Percentiles rank a stretch among this genome's conserved stretches.
phyloP scores from a whole-genome alignment of 2,888 invertebrate species.

The Drosophila histrio region DNA sequence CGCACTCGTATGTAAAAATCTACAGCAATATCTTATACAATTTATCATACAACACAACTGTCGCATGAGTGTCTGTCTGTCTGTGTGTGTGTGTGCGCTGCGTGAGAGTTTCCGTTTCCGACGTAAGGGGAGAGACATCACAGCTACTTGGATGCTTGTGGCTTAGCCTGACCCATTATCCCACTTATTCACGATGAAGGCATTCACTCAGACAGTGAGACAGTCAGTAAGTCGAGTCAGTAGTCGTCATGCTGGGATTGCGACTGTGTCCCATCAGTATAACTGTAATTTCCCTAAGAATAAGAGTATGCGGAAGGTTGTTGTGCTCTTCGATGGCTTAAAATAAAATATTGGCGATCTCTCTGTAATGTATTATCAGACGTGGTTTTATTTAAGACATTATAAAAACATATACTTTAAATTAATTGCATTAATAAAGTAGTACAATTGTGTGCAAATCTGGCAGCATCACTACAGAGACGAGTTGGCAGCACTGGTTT shows the following conservation, averaged over 20 bases:
- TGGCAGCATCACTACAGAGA: too few species aligned
- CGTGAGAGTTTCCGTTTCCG: conserved; percentile 62
- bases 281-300: conserved; percentile 16
- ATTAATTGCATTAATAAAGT: too few species aligned
- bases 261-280: conserved; percentile 46
- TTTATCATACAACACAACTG: conserved; percentile 71
- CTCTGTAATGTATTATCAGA: neutral
- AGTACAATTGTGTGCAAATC: too few species aligned
- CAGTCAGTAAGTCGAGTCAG: conserved; percentile 43
- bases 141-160: conserved; percentile 71
- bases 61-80: conserved; percentile 34
- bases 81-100: conserved; percentile 32
- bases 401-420: neutral
- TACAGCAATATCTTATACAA: conserved; percentile 73
- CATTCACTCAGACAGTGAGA: conserved; percentile 63
- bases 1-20: conserved; percentile 59
- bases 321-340: neutral
- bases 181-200: conserved; percentile 79
- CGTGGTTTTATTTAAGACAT: neutral
- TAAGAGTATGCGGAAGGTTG: conserved; percentile 13
- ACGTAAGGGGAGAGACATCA: conserved; percentile 13
- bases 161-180: conserved; percentile 79
- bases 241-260: conserved; percentile 57
- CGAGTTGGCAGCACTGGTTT: too few species aligned
- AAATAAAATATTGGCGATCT: neutral